These are phyloP conservation scores for Serilophus lunatus DNA, from an alignment of 2,113 vertebrate species.

Conservation along the genomic window DNA sequence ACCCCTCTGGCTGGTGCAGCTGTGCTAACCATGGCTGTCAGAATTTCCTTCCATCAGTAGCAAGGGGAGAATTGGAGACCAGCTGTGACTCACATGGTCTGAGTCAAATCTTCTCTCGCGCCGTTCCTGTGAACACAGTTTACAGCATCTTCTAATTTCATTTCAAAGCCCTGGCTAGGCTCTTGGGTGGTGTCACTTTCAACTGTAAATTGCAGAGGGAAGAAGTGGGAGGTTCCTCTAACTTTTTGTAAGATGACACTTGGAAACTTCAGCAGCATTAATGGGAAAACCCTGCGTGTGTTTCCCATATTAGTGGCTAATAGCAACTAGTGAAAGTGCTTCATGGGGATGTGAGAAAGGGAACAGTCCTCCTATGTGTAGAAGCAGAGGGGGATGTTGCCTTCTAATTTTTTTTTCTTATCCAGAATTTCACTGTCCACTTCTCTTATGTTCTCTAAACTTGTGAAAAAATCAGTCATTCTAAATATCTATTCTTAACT, in stretches of 20 bases:
- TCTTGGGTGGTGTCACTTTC: background rate
- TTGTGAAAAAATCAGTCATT: background rate
- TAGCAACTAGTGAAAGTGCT: background rate
- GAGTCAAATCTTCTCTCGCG: background rate
- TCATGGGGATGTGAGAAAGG: background rate
- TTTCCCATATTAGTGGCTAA: background rate
- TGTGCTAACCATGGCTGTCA: background rate
- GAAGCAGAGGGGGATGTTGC: background rate
- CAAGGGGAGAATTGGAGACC: background rate
- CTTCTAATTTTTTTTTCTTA: background rate
- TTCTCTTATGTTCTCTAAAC: background rate
- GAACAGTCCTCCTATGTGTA: background rate
- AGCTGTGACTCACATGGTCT: conserved; percentile 2
- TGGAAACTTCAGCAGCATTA: conserved; percentile 6
- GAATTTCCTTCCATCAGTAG: background rate
- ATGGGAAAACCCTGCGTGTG: background rate
- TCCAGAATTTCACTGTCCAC: background rate
- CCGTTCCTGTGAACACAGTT: background rate
- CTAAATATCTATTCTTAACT: background rate
- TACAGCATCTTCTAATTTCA: background rate
- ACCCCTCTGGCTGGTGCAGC: background rate
- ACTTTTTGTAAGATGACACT: background rate
- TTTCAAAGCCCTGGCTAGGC: background rate
- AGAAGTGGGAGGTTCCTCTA: background rate
- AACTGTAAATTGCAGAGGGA: background rate